These are phyloP conservation scores for Camponotus fellah DNA, from an alignment of 2,888 invertebrate species.

Conservation along the genomic window DNA sequence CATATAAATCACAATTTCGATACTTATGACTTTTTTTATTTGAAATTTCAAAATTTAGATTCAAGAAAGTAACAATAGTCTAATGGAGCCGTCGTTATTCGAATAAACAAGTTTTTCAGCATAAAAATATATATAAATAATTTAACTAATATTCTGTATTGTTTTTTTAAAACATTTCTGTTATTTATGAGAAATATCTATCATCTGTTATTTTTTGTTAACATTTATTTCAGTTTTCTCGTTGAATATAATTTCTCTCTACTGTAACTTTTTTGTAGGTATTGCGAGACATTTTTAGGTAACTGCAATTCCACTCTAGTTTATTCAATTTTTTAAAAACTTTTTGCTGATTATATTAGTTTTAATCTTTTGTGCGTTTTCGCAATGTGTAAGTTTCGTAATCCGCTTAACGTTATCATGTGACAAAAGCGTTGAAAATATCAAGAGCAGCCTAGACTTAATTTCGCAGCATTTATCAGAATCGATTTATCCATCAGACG, in stretches of 20 bases:
- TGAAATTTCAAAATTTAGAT: neutral
- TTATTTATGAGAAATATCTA: conserved; percentile 2
- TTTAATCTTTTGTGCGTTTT: conserved; percentile 33
- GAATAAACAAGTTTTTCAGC: neutral
- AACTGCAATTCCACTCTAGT: conserved; percentile 8
- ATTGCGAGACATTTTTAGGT: conserved; percentile 20
- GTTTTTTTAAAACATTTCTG: neutral
- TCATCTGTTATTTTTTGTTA: neutral
- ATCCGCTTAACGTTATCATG: conserved; percentile 48
- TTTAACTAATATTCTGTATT: neutral
- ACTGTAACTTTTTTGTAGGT: conserved; percentile 3
- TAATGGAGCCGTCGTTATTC: neutral
- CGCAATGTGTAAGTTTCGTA: conserved; percentile 30
- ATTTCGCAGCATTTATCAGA: conserved; percentile 46
- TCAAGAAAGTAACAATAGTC: neutral
- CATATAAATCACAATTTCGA: neutral
- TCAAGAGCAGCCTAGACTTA: conserved; percentile 29
- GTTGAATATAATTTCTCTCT: neutral
- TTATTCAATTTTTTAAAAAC: conserved; percentile 26
- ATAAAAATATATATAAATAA: neutral
- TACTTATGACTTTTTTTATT: neutral
- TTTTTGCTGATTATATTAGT: conserved; percentile 22
- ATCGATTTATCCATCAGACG: conserved; percentile 47
- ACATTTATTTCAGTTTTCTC: conserved; percentile 6
- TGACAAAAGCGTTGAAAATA: conserved; percentile 39